Conservation (phyloP, 2,797 vertebrate genomes). For the Myoxocephalus aenaeus region DNA sequence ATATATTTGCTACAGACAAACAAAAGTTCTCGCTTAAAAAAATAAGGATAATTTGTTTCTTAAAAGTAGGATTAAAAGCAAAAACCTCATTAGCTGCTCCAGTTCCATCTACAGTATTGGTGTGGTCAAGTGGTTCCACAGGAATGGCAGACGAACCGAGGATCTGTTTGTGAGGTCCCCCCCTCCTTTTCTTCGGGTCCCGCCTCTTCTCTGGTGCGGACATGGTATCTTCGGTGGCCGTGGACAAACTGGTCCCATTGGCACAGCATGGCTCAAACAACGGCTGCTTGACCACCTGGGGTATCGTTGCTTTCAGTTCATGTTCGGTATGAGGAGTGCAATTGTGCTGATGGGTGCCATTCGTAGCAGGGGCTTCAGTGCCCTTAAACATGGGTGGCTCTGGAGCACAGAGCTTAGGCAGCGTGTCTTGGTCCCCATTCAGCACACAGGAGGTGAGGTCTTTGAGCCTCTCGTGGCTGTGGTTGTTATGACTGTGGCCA, state of each 20-base stretch:
- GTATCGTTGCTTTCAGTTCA: conserved; percentile 92
- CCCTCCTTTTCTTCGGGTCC: conserved; percentile 84
- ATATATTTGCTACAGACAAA: neutral
- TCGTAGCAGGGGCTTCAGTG: conserved; percentile 83
- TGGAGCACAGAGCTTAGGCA: conserved; percentile 83
- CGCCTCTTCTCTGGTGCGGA: conserved; percentile 58
- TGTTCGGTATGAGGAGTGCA: conserved; percentile 84
- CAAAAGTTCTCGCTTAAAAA: neutral
- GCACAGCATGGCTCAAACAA: conserved; percentile 89
- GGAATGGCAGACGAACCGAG: conserved; percentile 41
- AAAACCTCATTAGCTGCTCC: conserved; percentile 67
- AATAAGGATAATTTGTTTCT: neutral
- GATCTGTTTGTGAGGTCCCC: conserved; percentile 85
- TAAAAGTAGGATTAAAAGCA: neutral
- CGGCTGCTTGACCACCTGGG: conserved; percentile 86
- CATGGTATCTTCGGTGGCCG: conserved; percentile 62
- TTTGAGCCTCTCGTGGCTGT: conserved; percentile 90
- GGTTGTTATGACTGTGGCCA: conserved; percentile 87
- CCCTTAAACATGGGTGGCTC: conserved; percentile 89
- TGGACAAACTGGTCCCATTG: conserved; percentile 80
- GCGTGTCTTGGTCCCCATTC: conserved; percentile 91
- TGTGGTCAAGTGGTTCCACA: conserved; percentile 27
- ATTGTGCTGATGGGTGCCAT: conserved; percentile 83
- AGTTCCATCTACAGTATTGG: conserved; percentile 29
- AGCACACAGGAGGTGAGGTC: conserved; percentile 94